phyloP scores from a whole-genome alignment of 2,113 vertebrate species.

The Gavialis gangeticus region DNA sequence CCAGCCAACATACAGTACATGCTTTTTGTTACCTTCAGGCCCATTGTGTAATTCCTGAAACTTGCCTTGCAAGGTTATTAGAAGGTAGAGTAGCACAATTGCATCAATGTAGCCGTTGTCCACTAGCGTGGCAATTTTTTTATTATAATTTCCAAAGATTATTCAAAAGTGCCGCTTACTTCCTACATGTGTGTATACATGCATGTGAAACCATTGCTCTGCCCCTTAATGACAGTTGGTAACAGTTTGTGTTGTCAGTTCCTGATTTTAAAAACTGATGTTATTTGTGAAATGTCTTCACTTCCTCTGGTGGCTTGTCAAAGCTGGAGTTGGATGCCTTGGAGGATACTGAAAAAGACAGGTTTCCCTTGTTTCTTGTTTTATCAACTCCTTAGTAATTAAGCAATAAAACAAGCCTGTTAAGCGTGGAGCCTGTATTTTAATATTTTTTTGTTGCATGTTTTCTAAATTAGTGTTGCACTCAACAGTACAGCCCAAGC shows the following conservation, averaged over 20 bases:
- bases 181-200: too few relatives aligned
- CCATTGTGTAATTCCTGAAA: not conserved
- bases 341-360: not conserved
- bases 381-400: not conserved
- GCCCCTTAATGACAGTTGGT: not conserved
- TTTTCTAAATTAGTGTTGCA: not conserved
- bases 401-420: not conserved
- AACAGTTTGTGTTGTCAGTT: not conserved
- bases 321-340: not conserved
- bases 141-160: not conserved
- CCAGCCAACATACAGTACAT: rapidly evolving
- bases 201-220: too few relatives aligned
- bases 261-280: not conserved
- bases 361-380: not conserved
- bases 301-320: not conserved
- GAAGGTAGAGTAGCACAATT: not conserved
- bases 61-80: rapidly evolving
- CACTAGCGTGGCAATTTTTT: not conserved
- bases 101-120: not conserved
- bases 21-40: not conserved
- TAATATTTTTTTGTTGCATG: not conserved
- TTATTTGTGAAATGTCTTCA: not conserved
- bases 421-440: not conserved
- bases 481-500: not conserved
- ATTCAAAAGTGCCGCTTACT: not conserved